These are phyloP conservation scores for Epinephelus coioides DNA, from an alignment of 2,797 vertebrate species.

Conservation along the genomic window DNA sequence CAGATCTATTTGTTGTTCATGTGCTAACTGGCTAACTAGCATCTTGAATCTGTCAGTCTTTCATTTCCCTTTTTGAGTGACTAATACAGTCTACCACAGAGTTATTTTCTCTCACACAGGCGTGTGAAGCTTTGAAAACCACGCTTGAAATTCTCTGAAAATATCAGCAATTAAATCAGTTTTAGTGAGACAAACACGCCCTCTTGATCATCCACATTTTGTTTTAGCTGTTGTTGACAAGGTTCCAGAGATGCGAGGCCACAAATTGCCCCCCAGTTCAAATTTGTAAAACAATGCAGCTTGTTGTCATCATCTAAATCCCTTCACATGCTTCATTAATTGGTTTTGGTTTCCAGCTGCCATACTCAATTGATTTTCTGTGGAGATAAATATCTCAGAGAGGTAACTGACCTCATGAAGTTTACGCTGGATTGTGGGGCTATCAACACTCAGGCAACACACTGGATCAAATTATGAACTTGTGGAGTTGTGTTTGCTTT, in stretches of 20 bases:
- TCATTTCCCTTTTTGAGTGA: too few species aligned
- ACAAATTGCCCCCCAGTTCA: neutral
- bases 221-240: neutral
- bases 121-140: neutral
- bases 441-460: conserved; percentile 1
- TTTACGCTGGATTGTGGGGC: conserved; percentile 10
- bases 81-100: too few species aligned
- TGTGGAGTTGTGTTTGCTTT: neutral
- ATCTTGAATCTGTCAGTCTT: too few species aligned
- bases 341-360: conserved; percentile 9
- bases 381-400: conserved; percentile 18
- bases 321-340: conserved; percentile 5
- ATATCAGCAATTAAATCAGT: neutral
- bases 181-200: neutral
- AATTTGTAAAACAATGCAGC: neutral
- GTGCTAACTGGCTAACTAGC: too few species aligned
- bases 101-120: too few species aligned
- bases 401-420: conserved; percentile 27
- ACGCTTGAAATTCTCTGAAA: neutral
- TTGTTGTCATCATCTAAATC: neutral
- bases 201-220: neutral
- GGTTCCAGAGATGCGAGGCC: neutral
- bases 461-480: conserved; percentile 20
- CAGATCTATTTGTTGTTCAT: too few species aligned
- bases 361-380: conserved; percentile 15